Base-by-base conservation (phyloP, 2,888 invertebrate genomes). In the Entomobrya proxima region DNA sequence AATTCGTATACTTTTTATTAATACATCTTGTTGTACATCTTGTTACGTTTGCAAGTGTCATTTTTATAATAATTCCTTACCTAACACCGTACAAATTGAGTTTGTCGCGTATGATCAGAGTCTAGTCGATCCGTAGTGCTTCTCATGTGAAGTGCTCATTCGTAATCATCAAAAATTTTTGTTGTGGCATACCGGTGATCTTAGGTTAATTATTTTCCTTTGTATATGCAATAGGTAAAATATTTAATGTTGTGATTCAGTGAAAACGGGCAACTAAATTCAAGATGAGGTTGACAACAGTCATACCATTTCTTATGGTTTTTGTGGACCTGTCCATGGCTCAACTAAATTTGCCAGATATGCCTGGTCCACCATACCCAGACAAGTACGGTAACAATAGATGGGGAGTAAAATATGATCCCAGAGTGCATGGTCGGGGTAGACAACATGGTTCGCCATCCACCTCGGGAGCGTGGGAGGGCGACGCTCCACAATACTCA, bases 331-430 rank as follows among this genome's bases (percentile, higher is more conserved):
- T 47, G 11, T 27, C 72, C n/a, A 47, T 40, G 47, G 84, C 76
- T 21, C 84, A 84, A 30, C 47, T 83, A 52, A 83, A 58, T 61
- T 44, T 84, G 1, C 84, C 84, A n/a, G 84, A 84, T 13, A 84
- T 84, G 84, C 84, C 84, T 13, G 84, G 83, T 24, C 84, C 84
- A 9, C 78, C 84, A 21, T 84, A 84, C 58, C 84, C 84, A 24
- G 84, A 84, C 15, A 35, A 37, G 9, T 84, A 13, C 15, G 84
- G 84, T 4, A 84, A 84, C 50, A 84, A 84, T 58, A 69, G 84
- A 47, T 84, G 84, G 84, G 84, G 84, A 61, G 84, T 84, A n/a
- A 84, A 84, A 77, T 84, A 84, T 40, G 78, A 84, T n/a, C 84
- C 84, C 5, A 40, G 61, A 24, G 27, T 84, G n/a, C 84, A 84